A percentile compares a stretch with the other conserved stretches of the same genome.
These are phyloP conservation scores for Caenorhabditis sp. DNA, from an alignment of 2,888 invertebrate genomes.

Conservation along the genomic window DNA sequence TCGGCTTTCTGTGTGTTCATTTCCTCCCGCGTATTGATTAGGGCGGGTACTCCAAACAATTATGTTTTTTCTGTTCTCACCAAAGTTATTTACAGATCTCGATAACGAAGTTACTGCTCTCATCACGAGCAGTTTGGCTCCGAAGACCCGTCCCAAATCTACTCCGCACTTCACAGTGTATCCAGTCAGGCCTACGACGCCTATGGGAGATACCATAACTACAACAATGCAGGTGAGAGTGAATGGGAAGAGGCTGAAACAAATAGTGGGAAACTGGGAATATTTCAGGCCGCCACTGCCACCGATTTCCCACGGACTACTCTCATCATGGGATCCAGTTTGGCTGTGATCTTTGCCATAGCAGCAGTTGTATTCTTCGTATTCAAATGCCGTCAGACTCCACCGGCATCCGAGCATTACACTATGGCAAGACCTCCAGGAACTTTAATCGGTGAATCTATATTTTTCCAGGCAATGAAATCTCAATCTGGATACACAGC, in stretches of 20 bases:
- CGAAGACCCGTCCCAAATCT: constrained; percentile 62
- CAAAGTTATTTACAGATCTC: constrained; percentile 20
- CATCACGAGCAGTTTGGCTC: constrained; percentile 56
- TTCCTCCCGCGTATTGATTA: constrained; percentile 39
- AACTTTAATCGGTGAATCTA: background rate
- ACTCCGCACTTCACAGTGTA: constrained; percentile 71
- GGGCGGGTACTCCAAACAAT: constrained; percentile 11
- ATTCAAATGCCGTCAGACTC: constrained; percentile 77
- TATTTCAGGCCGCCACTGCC: constrained; percentile 56
- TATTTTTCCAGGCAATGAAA: constrained; percentile 74
- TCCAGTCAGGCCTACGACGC: constrained; percentile 81
- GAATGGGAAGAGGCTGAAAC: background rate
- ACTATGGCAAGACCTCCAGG: constrained; percentile 69
- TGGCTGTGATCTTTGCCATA: constrained; percentile 77
- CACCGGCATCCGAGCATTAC: constrained; percentile 74
- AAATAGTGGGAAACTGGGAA: background rate
- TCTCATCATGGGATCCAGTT: constrained; percentile 76
- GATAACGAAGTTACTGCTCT: constrained; percentile 55
- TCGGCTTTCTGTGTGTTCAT: constrained; percentile 52
- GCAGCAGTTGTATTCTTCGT: constrained; percentile 79
- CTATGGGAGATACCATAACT: constrained; percentile 78
- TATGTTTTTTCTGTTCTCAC: background rate
- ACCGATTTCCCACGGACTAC: constrained; percentile 78
- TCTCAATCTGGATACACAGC: constrained; percentile 79
- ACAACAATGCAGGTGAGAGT: constrained; percentile 74